A percentile compares a stretch with the other conserved stretches of the same genome.
phyloP scores from a whole-genome alignment of 2,888 invertebrate species.

The Galeruca laticollis region DNA sequence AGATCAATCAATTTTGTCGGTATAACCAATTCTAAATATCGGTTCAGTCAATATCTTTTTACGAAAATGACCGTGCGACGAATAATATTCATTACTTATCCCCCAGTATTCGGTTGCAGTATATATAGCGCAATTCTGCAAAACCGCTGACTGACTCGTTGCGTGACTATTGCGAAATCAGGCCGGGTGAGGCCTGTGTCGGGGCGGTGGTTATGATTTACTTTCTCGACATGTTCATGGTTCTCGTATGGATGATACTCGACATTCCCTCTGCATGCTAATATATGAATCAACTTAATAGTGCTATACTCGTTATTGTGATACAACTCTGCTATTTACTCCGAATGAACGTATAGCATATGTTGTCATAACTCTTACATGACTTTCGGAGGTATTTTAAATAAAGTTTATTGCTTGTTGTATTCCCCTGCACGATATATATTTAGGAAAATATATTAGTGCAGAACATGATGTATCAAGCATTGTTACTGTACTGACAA shows the following conservation, averaged over 20 bases:
- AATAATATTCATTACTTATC: slow-evolving; percentile 3
- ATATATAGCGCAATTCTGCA: slow-evolving; percentile 28
- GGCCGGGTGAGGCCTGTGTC: not conserved
- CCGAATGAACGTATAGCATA: slow-evolving; percentile 33
- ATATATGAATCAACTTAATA: slow-evolving; percentile 44
- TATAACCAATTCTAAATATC: not conserved
- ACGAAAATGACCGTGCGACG: slow-evolving; percentile 3
- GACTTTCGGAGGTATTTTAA: slow-evolving; percentile 26
- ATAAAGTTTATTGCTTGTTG: slow-evolving; percentile 1
- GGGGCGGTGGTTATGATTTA: slow-evolving; percentile 23
- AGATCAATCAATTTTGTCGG: not conserved
- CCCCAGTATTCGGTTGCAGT: not conserved
- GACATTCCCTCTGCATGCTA: slow-evolving; percentile 34
- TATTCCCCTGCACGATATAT: not conserved
- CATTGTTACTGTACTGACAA: not conserved
- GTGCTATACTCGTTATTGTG: slow-evolving; percentile 39
- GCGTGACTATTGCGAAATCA: slow-evolving; percentile 29
- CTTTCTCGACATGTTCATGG: slow-evolving; percentile 35
- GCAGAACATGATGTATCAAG: not conserved
- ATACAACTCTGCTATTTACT: slow-evolving; percentile 36
- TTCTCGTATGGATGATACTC: slow-evolving; percentile 33
- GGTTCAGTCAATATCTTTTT: not conserved
- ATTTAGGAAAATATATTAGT: not conserved
- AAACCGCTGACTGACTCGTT: slow-evolving; percentile 34
- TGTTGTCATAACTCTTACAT: slow-evolving; percentile 33